phyloP scores from a whole-genome alignment of 2,797 vertebrate genomes.

The Martes flavigula region DNA sequence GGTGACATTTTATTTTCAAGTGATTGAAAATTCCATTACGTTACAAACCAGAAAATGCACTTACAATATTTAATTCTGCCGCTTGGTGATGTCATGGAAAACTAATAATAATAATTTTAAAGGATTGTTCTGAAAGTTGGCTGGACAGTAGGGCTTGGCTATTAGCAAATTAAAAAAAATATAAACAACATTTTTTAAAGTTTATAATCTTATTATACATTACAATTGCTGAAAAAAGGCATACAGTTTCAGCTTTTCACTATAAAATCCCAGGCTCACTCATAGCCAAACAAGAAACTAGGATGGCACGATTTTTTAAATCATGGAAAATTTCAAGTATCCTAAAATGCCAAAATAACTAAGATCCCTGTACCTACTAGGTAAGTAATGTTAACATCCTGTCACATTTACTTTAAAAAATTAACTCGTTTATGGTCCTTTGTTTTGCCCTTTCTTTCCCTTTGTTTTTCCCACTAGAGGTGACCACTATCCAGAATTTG shows the following conservation, averaged over 20 bases:
- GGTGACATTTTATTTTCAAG: conserved; percentile 27
- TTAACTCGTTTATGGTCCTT: not conserved
- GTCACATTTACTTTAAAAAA: conserved; percentile 15
- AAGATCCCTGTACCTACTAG: not conserved
- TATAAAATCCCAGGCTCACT: not conserved
- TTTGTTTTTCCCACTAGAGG: not conserved
- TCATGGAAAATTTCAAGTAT: not conserved
- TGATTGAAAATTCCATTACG: conserved; percentile 15
- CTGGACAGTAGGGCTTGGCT: not conserved
- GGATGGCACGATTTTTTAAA: not conserved
- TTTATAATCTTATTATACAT: not conserved
- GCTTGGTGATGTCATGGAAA: conserved; percentile 62
- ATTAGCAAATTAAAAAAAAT: conserved; percentile 29
- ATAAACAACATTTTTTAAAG: not conserved
- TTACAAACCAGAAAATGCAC: conserved; percentile 1
- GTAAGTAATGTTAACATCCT: not conserved
- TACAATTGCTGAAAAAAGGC: not conserved
- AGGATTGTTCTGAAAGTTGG: conserved; percentile 6
- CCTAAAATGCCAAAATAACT: not conserved
- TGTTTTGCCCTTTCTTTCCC: not conserved
- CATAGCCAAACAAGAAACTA: not conserved
- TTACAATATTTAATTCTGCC: conserved; percentile 47
- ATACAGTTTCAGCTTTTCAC: not conserved
- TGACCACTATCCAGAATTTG: not conserved
- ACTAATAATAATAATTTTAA: conserved; percentile 14